Evolutionary conservation across 2,113 vertebrate genomes (phyloP).

Genomic region (Tiliqua scincoides): DNA sequence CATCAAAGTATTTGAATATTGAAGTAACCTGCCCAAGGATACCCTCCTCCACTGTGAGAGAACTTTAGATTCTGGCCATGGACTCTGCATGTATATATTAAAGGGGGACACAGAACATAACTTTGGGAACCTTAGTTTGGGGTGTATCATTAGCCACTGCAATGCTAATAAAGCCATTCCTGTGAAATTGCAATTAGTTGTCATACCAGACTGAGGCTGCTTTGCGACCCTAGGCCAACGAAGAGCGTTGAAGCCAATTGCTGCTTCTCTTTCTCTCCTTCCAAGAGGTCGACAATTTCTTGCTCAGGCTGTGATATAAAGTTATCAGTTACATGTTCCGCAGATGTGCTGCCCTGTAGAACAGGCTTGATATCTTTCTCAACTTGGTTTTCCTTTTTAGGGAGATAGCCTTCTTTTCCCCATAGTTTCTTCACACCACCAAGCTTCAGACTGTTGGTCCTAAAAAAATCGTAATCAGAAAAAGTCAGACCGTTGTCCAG

Average conservation of each 20-base stretch:
- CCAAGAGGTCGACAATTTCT: slow-evolving; percentile 51
- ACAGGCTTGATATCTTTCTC: slow-evolving; percentile 64
- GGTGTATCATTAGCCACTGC: rapidly evolving
- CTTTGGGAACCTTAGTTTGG: not conserved
- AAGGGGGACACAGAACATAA: not conserved
- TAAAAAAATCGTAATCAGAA: slow-evolving; percentile 51
- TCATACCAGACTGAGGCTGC: slow-evolving; percentile 84
- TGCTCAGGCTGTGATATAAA: slow-evolving; percentile 40
- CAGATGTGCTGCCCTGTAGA: slow-evolving; percentile 57
- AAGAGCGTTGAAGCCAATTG: slow-evolving; percentile 92
- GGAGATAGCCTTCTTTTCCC: slow-evolving; percentile 94
- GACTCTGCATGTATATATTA: not conserved
- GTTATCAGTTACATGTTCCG: slow-evolving; percentile 56
- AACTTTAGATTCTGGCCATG: too few species aligned
- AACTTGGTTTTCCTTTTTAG: slow-evolving; percentile 77
- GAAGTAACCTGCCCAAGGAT: too few species aligned
- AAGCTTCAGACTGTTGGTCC: slow-evolving; percentile 83
- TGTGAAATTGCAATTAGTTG: not conserved
- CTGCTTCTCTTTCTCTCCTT: slow-evolving; percentile 84
- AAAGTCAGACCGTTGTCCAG: not conserved
- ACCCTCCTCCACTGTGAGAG: too few species aligned
- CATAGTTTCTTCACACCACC: slow-evolving; percentile 91
- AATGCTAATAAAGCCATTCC: not conserved
- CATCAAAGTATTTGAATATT: not conserved
- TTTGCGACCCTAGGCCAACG: slow-evolving; percentile 84